phyloP scores from a whole-genome alignment of 2,888 invertebrate genomes.

The Conchocele bisecta region DNA sequence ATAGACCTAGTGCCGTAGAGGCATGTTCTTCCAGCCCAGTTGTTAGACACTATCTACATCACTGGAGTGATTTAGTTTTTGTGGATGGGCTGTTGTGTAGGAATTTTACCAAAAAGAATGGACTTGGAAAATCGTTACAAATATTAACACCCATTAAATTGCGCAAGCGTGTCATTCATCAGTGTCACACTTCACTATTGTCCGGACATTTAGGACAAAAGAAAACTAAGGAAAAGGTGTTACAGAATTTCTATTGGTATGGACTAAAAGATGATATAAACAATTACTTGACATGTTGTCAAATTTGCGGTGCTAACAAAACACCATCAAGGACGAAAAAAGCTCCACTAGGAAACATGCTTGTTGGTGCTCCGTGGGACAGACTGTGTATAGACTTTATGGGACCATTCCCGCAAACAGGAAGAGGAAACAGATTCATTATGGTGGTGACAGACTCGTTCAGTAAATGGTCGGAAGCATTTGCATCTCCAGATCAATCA shows the following conservation, averaged over 20 bases:
- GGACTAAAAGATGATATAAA: slow-evolving; percentile 11
- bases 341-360: slow-evolving; percentile 22
- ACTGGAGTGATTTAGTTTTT: too few species aligned
- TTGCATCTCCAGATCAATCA: slow-evolving; percentile 14
- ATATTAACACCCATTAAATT: not conserved
- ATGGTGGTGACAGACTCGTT: not conserved
- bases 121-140: not conserved
- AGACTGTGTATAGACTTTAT: slow-evolving; percentile 1
- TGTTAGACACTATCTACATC: too few species aligned
- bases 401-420: not conserved
- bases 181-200: not conserved
- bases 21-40: too few species aligned
- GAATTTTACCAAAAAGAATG: too few species aligned
- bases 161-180: not conserved
- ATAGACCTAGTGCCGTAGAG: too few species aligned
- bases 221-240: slow-evolving; percentile 12
- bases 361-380: slow-evolving; percentile 24
- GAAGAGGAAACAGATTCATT: not conserved
- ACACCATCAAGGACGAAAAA: slow-evolving; percentile 1
- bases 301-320: slow-evolving; percentile 9
- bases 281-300: not conserved
- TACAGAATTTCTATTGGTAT: slow-evolving; percentile 32
- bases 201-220: slow-evolving; percentile 28
- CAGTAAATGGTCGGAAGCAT: slow-evolving; percentile 10
- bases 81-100: too few species aligned